A percentile compares a stretch with the other conserved stretches of the same genome.
phyloP scores from a whole-genome alignment of 2,888 invertebrate genomes.

The Nymphalis polychloros region DNA sequence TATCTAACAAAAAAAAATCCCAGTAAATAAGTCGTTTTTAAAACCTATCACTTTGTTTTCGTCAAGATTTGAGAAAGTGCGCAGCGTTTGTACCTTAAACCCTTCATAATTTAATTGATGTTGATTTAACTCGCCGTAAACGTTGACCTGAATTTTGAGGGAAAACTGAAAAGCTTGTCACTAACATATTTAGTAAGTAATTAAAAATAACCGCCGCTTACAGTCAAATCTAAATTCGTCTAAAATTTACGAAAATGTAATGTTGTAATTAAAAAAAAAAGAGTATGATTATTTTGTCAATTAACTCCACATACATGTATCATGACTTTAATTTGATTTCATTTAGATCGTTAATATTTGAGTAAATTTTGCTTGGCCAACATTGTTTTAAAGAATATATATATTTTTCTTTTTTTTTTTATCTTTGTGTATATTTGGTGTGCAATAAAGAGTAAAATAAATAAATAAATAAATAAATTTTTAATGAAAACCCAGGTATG shows the following conservation, averaged over 20 bases:
- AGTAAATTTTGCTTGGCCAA: no score
- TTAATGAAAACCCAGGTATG: neutral
- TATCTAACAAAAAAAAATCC: slow-evolving; percentile 14
- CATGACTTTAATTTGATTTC: no score
- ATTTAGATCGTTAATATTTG: neutral
- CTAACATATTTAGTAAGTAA: slow-evolving; percentile 26
- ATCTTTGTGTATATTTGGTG: no score
- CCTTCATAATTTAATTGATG: slow-evolving; percentile 43
- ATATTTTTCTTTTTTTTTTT: no score
- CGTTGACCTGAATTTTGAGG: slow-evolving; percentile 31
- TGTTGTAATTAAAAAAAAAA: no score
- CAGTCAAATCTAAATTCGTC: no score
- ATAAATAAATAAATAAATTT: no score
- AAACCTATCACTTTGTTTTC: slow-evolving; percentile 27
- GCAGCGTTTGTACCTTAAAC: slow-evolving; percentile 32
- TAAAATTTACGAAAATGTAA: no score
- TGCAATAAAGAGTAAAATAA: no score
- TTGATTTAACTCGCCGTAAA: slow-evolving; percentile 41
- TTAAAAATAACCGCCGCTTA: slow-evolving; percentile 14
- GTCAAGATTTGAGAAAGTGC: slow-evolving; percentile 39
- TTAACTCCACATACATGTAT: no score
- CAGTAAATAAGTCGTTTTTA: slow-evolving; percentile 7
- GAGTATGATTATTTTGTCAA: no score
- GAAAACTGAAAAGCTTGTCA: slow-evolving; percentile 33
- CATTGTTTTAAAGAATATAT: no score